Conservation (phyloP, 2,888 invertebrate genomes). For the Drosophila flavopinicola region DNA sequence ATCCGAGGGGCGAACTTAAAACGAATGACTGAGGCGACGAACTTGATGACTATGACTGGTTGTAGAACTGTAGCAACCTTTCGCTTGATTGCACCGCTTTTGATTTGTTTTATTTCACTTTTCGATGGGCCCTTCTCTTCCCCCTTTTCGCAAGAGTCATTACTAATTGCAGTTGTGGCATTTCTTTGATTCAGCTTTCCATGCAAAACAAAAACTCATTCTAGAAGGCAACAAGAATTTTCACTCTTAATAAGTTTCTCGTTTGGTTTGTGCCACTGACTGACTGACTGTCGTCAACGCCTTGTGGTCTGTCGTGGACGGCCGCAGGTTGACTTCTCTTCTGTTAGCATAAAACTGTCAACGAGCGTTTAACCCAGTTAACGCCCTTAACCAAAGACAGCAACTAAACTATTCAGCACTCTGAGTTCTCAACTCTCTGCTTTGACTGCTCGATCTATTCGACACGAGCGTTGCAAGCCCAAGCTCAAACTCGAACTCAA, state of each 20-base stretch:
- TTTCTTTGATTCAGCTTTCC: slow-evolving; percentile 55
- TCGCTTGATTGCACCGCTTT: slow-evolving; percentile 52
- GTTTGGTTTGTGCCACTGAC: slow-evolving; percentile 74
- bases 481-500: slow-evolving; percentile 18
- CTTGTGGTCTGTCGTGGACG: slow-evolving; percentile 29
- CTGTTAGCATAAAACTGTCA: slow-evolving; percentile 72
- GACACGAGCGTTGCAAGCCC: slow-evolving; percentile 41
- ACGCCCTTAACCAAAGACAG: slow-evolving; percentile 65
- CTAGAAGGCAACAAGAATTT: slow-evolving; percentile 60
- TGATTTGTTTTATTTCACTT: slow-evolving; percentile 69
- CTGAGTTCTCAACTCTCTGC: slow-evolving; percentile 19
- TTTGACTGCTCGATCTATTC: slow-evolving; percentile 44
- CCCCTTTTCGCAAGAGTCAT: slow-evolving; percentile 40
- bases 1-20: slow-evolving; percentile 23
- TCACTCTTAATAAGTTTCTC: slow-evolving; percentile 77
- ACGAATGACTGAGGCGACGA: slow-evolving; percentile 41
- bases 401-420: slow-evolving; percentile 13
- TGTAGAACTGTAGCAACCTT: slow-evolving; percentile 46
- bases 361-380: slow-evolving; percentile 76
- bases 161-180: slow-evolving; percentile 57
- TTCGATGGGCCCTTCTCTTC: slow-evolving; percentile 32
- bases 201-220: slow-evolving; percentile 64
- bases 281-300: slow-evolving; percentile 60
- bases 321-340: slow-evolving; percentile 30
- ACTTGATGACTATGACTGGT: slow-evolving; percentile 33